phyloP scores from a whole-genome alignment of 2,113 vertebrate genomes.

The Serinus canaria region DNA sequence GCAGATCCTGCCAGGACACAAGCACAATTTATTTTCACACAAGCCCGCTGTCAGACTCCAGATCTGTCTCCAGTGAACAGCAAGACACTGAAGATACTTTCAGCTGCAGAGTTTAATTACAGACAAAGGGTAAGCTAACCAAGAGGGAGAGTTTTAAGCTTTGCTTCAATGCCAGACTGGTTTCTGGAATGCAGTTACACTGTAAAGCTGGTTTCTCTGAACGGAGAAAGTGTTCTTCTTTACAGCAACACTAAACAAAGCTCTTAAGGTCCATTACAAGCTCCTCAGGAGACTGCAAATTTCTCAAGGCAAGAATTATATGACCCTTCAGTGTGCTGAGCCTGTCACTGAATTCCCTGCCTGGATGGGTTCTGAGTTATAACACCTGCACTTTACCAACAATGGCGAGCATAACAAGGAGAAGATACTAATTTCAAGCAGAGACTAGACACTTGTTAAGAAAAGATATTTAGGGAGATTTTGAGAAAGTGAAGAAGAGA shows the following conservation, averaged over 20 bases:
- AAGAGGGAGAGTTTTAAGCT: not conserved
- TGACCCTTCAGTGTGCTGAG: not conserved
- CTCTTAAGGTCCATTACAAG: not conserved
- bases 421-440: not conserved
- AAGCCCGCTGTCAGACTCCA: not conserved
- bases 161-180: not conserved
- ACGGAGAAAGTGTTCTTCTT: not conserved
- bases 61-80: not conserved
- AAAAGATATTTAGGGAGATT: not conserved
- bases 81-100: not conserved
- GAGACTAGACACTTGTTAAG: not conserved
- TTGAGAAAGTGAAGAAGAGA: not conserved
- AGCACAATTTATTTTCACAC: conserved; percentile 28
- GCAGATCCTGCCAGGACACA: conserved; percentile 81
- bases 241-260: not conserved
- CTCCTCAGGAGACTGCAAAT: not conserved
- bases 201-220: not conserved
- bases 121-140: not conserved
- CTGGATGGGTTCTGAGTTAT: not conserved
- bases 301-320: not conserved
- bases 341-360: not conserved
- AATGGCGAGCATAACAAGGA: not conserved
- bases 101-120: not conserved
- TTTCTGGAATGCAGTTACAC: not conserved
- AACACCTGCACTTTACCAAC: not conserved